These are phyloP conservation scores for Pithecia hirsuta DNA, from an alignment of 2,797 vertebrate genomes.

Conservation along the genomic window DNA sequence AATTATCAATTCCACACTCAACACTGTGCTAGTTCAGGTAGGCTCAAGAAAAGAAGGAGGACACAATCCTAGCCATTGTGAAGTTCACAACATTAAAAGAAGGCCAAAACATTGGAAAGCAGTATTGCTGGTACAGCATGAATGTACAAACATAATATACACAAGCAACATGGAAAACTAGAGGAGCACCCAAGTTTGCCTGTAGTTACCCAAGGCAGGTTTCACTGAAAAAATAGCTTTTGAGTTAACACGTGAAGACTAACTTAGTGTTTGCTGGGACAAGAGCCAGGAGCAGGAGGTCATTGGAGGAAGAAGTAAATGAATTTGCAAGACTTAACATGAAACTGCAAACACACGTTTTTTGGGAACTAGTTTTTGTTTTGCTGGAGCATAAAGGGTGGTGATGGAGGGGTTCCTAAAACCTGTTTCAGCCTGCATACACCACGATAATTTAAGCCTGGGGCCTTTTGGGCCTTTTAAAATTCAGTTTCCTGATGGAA, in stretches of 20 bases:
- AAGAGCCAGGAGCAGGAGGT: conserved; percentile 32
- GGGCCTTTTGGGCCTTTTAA: neutral
- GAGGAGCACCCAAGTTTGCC: neutral
- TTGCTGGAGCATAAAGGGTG: neutral
- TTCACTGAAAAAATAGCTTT: conserved; percentile 12
- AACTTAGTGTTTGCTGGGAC: neutral
- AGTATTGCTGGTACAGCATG: neutral
- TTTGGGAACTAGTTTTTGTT: neutral
- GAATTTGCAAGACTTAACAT: neutral
- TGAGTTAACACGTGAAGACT: neutral
- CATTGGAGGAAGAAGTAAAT: conserved; percentile 36
- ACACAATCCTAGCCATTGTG: neutral
- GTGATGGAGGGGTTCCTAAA: neutral
- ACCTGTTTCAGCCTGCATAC: neutral
- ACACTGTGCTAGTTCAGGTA: neutral
- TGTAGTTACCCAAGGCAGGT: neutral
- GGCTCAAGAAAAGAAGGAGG: neutral
- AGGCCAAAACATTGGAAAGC: neutral
- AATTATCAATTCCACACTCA: neutral
- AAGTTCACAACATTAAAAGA: neutral
- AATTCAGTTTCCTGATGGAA: neutral
- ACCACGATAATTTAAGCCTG: neutral
- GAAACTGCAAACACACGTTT: neutral
- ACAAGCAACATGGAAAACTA: neutral
- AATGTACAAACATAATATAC: neutral